These are phyloP conservation scores for Leontocebus nigricollis DNA, from an alignment of 2,797 vertebrate species.

Conservation along the genomic window DNA sequence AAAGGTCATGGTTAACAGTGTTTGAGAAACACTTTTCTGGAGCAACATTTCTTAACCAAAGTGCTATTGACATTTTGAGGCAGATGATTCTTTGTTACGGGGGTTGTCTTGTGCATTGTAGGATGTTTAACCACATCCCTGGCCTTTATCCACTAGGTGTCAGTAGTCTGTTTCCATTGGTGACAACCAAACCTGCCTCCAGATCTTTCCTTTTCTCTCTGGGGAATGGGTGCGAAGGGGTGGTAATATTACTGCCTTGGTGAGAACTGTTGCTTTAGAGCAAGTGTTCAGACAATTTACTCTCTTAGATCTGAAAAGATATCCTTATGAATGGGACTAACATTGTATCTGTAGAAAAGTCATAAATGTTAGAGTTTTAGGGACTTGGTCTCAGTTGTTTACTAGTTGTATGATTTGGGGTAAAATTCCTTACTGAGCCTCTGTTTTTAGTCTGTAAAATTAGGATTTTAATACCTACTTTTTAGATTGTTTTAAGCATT, in stretches of 20 bases:
- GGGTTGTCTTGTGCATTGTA: neutral
- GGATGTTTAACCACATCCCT: neutral
- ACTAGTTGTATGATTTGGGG: neutral
- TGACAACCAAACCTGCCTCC: neutral
- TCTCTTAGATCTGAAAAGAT: neutral
- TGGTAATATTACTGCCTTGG: neutral
- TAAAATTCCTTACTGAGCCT: constrained; percentile 27
- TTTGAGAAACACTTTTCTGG: neutral
- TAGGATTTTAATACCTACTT: neutral
- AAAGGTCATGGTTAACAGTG: neutral
- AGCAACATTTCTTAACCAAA: neutral
- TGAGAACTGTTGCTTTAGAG: neutral
- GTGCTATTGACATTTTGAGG: neutral
- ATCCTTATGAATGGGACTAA: neutral
- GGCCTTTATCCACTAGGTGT: neutral
- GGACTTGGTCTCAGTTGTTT: neutral
- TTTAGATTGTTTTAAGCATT: neutral
- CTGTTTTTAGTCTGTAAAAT: constrained; percentile 23
- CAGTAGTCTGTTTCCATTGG: neutral
- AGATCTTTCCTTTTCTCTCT: neutral
- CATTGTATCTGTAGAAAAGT: neutral
- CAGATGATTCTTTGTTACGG: neutral
- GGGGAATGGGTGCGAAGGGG: neutral
- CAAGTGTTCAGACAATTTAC: neutral
- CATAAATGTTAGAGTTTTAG: neutral